Conservation (phyloP, 2,888 invertebrate genomes). For the Epinotia bilunana region DNA sequence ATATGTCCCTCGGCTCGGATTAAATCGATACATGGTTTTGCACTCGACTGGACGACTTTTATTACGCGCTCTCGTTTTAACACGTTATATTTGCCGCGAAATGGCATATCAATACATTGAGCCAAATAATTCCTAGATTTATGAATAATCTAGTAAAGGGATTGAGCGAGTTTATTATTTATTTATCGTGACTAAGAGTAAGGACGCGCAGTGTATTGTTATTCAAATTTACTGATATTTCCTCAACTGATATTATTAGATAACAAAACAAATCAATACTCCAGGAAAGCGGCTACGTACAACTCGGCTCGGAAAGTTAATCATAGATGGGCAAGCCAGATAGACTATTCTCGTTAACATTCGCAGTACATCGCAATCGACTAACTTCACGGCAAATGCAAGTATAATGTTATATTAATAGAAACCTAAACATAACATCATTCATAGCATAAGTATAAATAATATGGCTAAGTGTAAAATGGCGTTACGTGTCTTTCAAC, state of each 20-base stretch:
- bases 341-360: background rate
- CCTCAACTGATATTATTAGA: no score
- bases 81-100: background rate
- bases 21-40: no score
- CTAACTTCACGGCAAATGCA: background rate
- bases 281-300: background rate
- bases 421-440: background rate
- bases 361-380: background rate
- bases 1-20: no score
- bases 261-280: background rate
- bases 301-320: background rate
- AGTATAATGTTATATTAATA: background rate
- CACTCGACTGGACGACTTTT: background rate
- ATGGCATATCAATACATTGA: no score
- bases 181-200: no score
- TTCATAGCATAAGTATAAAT: no score
- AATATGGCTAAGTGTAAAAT: constrained; percentile 14
- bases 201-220: no score
- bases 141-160: background rate
- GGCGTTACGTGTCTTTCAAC: background rate
- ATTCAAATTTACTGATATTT: no score
- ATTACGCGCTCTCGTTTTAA: background rate
- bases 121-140: no score
- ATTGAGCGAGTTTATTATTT: background rate
- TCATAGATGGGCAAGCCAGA: background rate